These are phyloP conservation scores for Sthenelais limicola DNA, from an alignment of 2,888 invertebrate genomes.

Conservation along the genomic window DNA sequence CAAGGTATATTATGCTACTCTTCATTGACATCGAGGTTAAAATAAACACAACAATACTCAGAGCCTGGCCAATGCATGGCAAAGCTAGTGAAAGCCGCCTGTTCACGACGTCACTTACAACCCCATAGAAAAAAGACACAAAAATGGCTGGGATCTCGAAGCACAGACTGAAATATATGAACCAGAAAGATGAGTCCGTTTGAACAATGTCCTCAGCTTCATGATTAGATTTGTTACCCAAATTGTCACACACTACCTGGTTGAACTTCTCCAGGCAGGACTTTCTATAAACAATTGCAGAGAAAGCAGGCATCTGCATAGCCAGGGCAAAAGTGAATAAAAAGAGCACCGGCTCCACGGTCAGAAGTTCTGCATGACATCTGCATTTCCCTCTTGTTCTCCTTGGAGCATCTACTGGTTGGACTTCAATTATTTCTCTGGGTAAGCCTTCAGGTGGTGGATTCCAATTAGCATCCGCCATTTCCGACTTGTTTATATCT, in stretches of 20 bases:
- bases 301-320: background rate
- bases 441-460: too few species aligned
- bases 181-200: constrained; percentile 67
- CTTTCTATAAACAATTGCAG: background rate
- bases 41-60: constrained; percentile 64
- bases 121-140: constrained; percentile 66
- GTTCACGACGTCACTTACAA: constrained; percentile 72
- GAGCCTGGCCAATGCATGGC: constrained; percentile 70
- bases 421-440: too few species aligned
- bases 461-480: too few species aligned
- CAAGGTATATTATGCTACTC: constrained; percentile 62
- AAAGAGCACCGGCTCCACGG: constrained; percentile 22
- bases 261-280: constrained; percentile 2
- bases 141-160: constrained; percentile 68
- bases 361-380: background rate
- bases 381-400: too few species aligned
- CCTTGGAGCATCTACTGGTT: too few species aligned
- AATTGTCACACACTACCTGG: background rate
- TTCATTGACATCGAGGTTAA: constrained; percentile 63
- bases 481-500: too few species aligned
- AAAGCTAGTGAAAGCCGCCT: constrained; percentile 72
- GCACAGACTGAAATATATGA: constrained; percentile 66
- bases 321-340: background rate
- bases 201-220: constrained; percentile 63
- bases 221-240: constrained; percentile 1